These are phyloP conservation scores for Arctia plantaginis DNA, from an alignment of 2,888 invertebrate species.

Conservation along the genomic window DNA sequence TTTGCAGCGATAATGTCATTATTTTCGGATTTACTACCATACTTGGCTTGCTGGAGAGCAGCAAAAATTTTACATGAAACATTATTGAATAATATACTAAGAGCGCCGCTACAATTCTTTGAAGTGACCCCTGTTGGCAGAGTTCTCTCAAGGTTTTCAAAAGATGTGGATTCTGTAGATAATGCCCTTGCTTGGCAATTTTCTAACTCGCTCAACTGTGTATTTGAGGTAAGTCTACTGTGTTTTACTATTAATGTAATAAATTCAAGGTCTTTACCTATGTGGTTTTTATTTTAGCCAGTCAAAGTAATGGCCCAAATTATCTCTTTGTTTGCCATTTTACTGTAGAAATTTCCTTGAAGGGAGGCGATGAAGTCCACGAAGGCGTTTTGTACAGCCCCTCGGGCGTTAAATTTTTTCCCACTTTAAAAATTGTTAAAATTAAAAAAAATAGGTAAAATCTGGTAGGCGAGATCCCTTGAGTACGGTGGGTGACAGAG, in stretches of 20 bases:
- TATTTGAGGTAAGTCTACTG: conserved; percentile 88
- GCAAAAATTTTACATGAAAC: conserved; percentile 87
- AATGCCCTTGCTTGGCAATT: conserved; percentile 88
- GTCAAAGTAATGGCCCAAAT: too few relatives aligned
- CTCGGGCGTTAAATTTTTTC: too few relatives aligned
- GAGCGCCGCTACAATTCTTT: conserved; percentile 91
- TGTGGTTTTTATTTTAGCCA: too few relatives aligned
- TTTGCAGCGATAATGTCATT: conserved; percentile 89
- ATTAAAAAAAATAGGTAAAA: too few relatives aligned
- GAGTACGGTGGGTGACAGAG: too few relatives aligned
- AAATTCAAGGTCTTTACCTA: too few relatives aligned
- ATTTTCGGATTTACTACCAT: conserved; percentile 89
- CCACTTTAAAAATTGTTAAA: too few relatives aligned
- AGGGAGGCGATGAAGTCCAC: too few relatives aligned
- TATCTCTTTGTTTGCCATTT: too few relatives aligned
- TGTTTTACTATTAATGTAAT: background rate
- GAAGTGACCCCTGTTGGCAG: conserved; percentile 92
- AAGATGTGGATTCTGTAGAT: conserved; percentile 91
- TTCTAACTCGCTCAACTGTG: conserved; percentile 89
- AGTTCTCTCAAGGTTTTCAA: conserved; percentile 90
- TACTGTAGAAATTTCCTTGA: too few relatives aligned
- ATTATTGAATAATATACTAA: conserved; percentile 88
- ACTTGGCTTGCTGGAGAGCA: conserved; percentile 90
- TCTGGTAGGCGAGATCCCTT: too few relatives aligned
- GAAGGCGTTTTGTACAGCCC: too few relatives aligned